Conservation (phyloP, 1,140 invertebrate species). For the Cataglyphis hispanica region DNA sequence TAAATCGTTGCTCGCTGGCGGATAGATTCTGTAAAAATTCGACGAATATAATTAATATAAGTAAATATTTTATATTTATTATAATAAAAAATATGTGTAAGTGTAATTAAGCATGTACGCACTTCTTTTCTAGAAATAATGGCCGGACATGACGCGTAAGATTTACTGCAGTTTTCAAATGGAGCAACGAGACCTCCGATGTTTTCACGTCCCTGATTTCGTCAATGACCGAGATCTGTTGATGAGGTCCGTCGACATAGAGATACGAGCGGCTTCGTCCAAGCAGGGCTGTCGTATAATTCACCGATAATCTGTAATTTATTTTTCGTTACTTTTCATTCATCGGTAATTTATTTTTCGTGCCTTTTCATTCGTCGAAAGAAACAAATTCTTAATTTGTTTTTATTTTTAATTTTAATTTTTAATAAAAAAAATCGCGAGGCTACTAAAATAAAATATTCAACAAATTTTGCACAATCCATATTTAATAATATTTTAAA, state of each 20-base stretch:
- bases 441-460: background rate
- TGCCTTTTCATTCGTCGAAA: background rate
- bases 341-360: slow-evolving; percentile 46
- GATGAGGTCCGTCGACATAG: slow-evolving; percentile 88
- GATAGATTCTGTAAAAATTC: slow-evolving; percentile 76
- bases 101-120: background rate
- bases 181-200: slow-evolving; percentile 88
- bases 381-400: background rate
- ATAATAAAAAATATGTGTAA: background rate
- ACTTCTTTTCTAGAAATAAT: slow-evolving; percentile 83
- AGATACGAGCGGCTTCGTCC: slow-evolving; percentile 88
- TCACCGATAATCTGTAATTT: slow-evolving; percentile 86
- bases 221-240: slow-evolving; percentile 89
- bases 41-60: too few relatives aligned
- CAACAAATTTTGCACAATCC: background rate
- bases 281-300: slow-evolving; percentile 89
- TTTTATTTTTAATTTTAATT: too few relatives aligned
- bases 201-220: slow-evolving; percentile 85
- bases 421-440: background rate
- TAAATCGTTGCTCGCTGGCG: slow-evolving; percentile 81
- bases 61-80: background rate
- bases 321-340: slow-evolving; percentile 1
- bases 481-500: background rate
- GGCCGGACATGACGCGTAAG: slow-evolving; percentile 89
- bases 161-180: slow-evolving; percentile 86